A percentile compares a stretch with the other conserved stretches of the same genome.
Conservation (phyloP, 2,888 invertebrate genomes). For the Argynnis bischoffii region DNA sequence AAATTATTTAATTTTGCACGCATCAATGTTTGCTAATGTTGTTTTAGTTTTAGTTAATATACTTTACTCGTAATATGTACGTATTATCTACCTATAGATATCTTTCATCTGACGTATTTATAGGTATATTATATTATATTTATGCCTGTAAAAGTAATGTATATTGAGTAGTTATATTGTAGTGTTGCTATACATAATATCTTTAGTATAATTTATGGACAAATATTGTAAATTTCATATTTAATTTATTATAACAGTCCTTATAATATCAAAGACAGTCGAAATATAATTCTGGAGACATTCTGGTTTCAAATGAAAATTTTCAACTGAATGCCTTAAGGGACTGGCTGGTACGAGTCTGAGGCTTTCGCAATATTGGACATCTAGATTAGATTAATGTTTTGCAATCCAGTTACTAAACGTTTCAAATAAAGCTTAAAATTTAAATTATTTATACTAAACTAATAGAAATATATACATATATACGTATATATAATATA, state of each 20-base stretch:
- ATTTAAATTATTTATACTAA: conserved; percentile 15
- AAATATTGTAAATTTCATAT: not conserved
- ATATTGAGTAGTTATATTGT: too few species aligned
- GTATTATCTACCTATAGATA: too few species aligned
- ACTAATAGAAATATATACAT: not conserved
- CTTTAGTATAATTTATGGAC: too few species aligned
- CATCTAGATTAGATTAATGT: conserved; percentile 54
- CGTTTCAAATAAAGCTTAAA: conserved; percentile 26
- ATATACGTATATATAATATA: too few species aligned
- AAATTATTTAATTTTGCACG: not conserved
- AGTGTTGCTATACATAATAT: too few species aligned
- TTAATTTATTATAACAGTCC: conserved; percentile 4
- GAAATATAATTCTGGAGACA: conserved; percentile 48
- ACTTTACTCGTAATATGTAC: not conserved
- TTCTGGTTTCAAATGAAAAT: conserved; percentile 51
- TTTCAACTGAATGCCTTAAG: conserved; percentile 51
- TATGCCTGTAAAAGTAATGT: too few species aligned
- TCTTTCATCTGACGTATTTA: too few species aligned
- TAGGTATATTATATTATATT: too few species aligned
- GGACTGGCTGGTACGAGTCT: conserved; percentile 50
- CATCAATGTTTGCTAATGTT: not conserved
- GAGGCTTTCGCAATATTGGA: conserved; percentile 44
- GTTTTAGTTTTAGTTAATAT: not conserved
- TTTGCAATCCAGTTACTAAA: conserved; percentile 50
- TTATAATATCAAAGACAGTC: conserved; percentile 2